phyloP scores from a whole-genome alignment of 2,113 vertebrate genomes.

The Passer montanus region DNA sequence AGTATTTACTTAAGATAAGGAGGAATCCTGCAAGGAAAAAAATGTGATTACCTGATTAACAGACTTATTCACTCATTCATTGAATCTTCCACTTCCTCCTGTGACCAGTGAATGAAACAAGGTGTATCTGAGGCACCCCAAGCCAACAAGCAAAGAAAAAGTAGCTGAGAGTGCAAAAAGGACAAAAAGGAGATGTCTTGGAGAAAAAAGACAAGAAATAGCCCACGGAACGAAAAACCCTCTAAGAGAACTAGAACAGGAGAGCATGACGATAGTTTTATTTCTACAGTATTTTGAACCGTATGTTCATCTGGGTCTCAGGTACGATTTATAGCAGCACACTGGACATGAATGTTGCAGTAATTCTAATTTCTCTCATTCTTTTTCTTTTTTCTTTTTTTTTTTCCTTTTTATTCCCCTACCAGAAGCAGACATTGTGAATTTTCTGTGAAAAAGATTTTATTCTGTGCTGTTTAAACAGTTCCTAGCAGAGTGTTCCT shows the following conservation, averaged over 20 bases:
- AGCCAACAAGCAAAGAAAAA: neutral
- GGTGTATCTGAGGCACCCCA: neutral
- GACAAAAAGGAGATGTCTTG: neutral
- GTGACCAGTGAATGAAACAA: neutral
- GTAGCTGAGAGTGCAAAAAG: neutral
- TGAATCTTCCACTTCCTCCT: neutral
- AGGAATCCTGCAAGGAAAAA: neutral
- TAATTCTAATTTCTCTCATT: neutral
- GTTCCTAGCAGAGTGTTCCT: neutral
- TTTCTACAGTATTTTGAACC: neutral
- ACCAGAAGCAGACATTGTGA: neutral
- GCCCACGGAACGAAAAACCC: neutral
- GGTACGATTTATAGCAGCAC: neutral
- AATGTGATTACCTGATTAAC: neutral
- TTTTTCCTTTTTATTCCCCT: neutral
- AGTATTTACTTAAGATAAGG: slow-evolving; percentile 4
- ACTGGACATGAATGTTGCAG: neutral
- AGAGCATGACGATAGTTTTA: neutral
- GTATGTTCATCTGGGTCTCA: neutral
- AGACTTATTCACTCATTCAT: neutral
- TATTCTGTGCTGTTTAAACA: neutral
- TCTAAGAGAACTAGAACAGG: neutral
- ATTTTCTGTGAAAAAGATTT: neutral
- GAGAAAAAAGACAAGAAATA: neutral
- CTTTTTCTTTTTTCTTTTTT: neutral